phyloP scores from a whole-genome alignment of 2,113 vertebrate genomes.

The Chiloscyllium plagiosum region DNA sequence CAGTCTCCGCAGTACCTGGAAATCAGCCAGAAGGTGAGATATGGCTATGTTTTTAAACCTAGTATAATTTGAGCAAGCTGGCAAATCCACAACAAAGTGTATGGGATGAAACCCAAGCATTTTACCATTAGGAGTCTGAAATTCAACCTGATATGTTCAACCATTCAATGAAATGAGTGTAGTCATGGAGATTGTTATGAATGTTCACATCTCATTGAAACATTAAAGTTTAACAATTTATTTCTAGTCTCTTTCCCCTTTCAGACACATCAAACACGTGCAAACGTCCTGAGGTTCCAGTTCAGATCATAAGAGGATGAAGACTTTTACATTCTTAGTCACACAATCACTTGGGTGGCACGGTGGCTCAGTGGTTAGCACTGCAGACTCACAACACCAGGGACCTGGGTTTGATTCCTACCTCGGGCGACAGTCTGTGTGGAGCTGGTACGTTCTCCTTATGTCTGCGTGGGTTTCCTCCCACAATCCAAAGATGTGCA shows the following conservation, averaged over 20 bases:
- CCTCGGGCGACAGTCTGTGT: no score
- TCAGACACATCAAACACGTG: not conserved
- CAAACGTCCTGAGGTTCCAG: not conserved
- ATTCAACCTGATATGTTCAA: not conserved
- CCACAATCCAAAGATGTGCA: no score
- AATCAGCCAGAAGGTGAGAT: not conserved
- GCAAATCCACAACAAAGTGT: not conserved
- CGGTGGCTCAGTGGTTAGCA: no score
- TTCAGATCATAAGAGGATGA: not conserved
- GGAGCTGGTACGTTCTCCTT: no score
- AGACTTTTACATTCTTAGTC: not conserved
- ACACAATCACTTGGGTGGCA: no score
- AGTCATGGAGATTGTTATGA: not conserved
- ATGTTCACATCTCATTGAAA: not conserved
- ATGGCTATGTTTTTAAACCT: not conserved
- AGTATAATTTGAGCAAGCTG: not conserved
- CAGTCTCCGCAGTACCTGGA: not conserved
- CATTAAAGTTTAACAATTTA: not conserved
- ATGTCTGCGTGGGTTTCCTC: no score
- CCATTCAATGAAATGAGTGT: not conserved
- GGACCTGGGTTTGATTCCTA: no score
- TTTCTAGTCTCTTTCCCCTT: not conserved
- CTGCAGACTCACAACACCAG: no score
- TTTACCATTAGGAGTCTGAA: not conserved
- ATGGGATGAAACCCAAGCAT: not conserved